Evolutionary conservation across 2,113 vertebrate genomes (phyloP).

Genomic region (Oplegnathus fasciatus): DNA sequence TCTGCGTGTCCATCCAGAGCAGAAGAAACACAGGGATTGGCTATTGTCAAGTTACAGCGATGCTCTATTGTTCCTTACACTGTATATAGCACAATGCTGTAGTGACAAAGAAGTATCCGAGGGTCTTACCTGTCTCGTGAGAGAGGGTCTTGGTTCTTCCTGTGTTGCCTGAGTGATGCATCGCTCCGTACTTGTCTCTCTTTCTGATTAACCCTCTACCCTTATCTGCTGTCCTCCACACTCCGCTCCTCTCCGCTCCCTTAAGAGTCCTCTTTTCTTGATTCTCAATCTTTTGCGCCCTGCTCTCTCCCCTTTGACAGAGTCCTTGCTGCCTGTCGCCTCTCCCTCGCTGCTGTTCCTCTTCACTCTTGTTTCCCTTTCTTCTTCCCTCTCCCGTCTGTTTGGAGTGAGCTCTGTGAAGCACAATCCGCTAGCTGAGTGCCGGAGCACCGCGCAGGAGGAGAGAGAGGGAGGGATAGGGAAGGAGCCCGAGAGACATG

Average conservation of each 20-base stretch:
- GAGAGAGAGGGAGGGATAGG: conserved; percentile 24
- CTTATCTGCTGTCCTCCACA: conserved; percentile 87
- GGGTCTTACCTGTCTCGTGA: conserved; percentile 94
- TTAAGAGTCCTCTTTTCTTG: conserved; percentile 74
- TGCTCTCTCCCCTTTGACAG: conserved; percentile 43
- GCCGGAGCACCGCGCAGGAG: conserved; percentile 56
- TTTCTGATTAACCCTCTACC: conserved; percentile 84
- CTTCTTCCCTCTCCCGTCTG: conserved; percentile 81
- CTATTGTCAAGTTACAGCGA: conserved; percentile 46
- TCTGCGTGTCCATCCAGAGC: conserved; percentile 26
- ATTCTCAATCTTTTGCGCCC: conserved; percentile 75
- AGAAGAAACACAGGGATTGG: conserved; percentile 22
- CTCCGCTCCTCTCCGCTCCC: conserved; percentile 83
- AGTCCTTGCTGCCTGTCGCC: conserved; percentile 50
- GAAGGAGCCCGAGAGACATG: conserved; percentile 21
- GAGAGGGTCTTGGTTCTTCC: conserved; percentile 96
- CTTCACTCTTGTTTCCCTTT: conserved; percentile 56
- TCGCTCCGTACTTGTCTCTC: conserved; percentile 86
- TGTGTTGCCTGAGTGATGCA: conserved; percentile 92
- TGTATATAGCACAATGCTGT: conserved; percentile 3
- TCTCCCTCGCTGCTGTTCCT: conserved; percentile 55
- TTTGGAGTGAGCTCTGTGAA: conserved; percentile 74
- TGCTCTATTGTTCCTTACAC: conserved; percentile 46
- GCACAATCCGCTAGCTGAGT: conserved; percentile 70
- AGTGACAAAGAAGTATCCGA: conserved; percentile 39